These are phyloP conservation scores for Tiphia femorata DNA, from an alignment of 2,888 invertebrate species.

Conservation along the genomic window DNA sequence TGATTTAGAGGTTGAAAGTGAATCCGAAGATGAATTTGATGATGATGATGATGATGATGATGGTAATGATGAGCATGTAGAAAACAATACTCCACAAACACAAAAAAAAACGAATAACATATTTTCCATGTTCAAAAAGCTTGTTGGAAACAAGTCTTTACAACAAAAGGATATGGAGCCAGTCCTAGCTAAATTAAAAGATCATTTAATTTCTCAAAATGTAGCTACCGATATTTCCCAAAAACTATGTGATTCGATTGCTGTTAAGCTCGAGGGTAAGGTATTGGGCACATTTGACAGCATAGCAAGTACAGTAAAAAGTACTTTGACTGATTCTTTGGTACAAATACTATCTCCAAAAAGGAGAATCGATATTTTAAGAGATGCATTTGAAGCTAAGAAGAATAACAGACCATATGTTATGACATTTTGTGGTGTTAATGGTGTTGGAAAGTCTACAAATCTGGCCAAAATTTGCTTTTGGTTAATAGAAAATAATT, in stretches of 20 bases:
- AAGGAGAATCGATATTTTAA: slow-evolving; percentile 93
- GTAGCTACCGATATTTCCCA: slow-evolving; percentile 96
- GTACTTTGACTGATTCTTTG: slow-evolving; percentile 89
- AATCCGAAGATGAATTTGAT: slow-evolving; percentile 77
- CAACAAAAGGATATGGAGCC: slow-evolving; percentile 85
- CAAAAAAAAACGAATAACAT: slow-evolving; percentile 73
- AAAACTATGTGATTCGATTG: slow-evolving; percentile 94
- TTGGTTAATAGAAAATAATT: slow-evolving; percentile 98
- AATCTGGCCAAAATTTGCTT: slow-evolving; percentile 99
- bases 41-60: slow-evolving; percentile 71
- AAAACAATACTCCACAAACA: slow-evolving; percentile 46
- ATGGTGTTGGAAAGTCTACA: slow-evolving; percentile 99
- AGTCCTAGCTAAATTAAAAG: slow-evolving; percentile 92
- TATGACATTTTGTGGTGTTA: slow-evolving; percentile 98
- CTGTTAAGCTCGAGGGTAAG: slow-evolving; percentile 90
- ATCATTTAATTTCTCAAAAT: slow-evolving; percentile 96
- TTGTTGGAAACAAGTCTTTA: slow-evolving; percentile 92
- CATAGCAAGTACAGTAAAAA: slow-evolving; percentile 88
- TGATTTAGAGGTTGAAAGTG: slow-evolving; percentile 85
- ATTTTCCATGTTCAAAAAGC: slow-evolving; percentile 87
- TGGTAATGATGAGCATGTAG: slow-evolving; percentile 53
- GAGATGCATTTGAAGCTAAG: slow-evolving; percentile 94
- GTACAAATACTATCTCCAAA: slow-evolving; percentile 95
- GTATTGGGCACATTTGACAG: slow-evolving; percentile 95
- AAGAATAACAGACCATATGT: slow-evolving; percentile 89